Conservation (phyloP, 2,888 invertebrate genomes). For the Horisme vitalbata region DNA sequence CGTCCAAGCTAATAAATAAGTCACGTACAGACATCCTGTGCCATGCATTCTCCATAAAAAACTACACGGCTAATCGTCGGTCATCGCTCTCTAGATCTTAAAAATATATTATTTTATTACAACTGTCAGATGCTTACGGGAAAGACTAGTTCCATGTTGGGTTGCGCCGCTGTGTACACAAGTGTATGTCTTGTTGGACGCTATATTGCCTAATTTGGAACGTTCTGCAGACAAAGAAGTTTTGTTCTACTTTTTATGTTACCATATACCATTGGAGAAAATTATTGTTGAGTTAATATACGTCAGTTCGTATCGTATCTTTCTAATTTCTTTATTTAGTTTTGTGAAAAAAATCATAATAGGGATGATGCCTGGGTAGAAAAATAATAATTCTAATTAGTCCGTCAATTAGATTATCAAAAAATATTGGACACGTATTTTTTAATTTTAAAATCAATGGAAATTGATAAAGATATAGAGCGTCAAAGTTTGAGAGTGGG, state of each 20-base stretch:
- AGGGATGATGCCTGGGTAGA: no score
- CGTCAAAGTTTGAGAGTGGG: no score
- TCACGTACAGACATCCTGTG: slow-evolving; percentile 73
- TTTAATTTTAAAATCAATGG: no score
- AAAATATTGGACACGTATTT: no score
- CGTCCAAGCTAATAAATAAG: slow-evolving; percentile 55
- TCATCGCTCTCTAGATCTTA: slow-evolving; percentile 67
- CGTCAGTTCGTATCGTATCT: no score
- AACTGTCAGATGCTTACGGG: slow-evolving; percentile 52
- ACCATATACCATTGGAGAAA: no score
- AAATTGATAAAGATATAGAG: no score
- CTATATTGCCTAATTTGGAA: slow-evolving; percentile 62
- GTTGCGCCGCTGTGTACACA: slow-evolving; percentile 59
- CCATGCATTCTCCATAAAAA: slow-evolving; percentile 52
- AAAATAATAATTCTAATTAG: no score
- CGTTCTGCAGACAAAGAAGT: slow-evolving; percentile 34
- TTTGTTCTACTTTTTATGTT: slow-evolving; percentile 26
- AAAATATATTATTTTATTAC: slow-evolving; percentile 48
- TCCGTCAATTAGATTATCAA: no score
- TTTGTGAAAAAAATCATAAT: no score
- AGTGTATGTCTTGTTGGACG: slow-evolving; percentile 54
- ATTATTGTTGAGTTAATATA: no score
- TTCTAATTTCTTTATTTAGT: no score
- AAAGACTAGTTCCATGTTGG: slow-evolving; percentile 56
- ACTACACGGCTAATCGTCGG: slow-evolving; percentile 67